Evolutionary conservation across 1,140 invertebrate genomes (phyloP).

Genomic region (Drosophila kepulauana): DNA sequence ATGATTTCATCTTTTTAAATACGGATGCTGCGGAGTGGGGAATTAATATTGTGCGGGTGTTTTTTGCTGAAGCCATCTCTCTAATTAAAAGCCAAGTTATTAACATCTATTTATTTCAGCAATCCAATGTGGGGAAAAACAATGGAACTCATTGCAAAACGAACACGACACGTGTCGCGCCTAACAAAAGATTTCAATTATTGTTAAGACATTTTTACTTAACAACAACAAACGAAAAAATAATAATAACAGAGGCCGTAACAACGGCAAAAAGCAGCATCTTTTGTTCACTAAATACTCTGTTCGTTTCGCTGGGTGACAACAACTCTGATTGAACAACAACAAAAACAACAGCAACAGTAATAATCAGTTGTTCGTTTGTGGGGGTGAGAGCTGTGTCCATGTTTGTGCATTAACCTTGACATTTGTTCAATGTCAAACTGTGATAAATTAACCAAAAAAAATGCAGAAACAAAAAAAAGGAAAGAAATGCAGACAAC

Average conservation of each 20-base stretch:
- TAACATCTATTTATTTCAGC: conserved; percentile 2
- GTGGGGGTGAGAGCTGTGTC: not conserved
- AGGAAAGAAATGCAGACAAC: not conserved
- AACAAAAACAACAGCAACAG: conserved; percentile 5
- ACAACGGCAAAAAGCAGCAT: conserved; percentile 9
- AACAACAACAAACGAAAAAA: not conserved
- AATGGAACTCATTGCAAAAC: conserved; percentile 3
- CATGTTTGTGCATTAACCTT: conserved; percentile 39
- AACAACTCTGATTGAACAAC: conserved; percentile 4
- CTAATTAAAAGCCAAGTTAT: not conserved
- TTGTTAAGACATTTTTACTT: conserved; percentile 34
- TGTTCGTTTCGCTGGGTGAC: conserved; percentile 41
- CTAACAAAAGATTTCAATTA: conserved; percentile 54
- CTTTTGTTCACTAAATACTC: conserved; percentile 37
- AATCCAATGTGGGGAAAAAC: conserved; percentile 5
- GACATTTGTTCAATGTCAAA: conserved; percentile 55
- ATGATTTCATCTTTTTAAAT: conserved; percentile 26
- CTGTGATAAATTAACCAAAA: conserved; percentile 33
- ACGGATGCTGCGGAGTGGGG: not conserved
- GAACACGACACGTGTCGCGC: conserved; percentile 14
- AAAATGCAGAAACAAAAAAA: conserved; percentile 4
- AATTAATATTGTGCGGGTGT: not conserved
- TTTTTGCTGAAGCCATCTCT: not conserved
- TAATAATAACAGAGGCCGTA: no score
- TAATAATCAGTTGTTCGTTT: conserved; percentile 7